These are phyloP conservation scores for Nycticebus coucang DNA, from an alignment of 2,113 vertebrate species.

Conservation along the genomic window DNA sequence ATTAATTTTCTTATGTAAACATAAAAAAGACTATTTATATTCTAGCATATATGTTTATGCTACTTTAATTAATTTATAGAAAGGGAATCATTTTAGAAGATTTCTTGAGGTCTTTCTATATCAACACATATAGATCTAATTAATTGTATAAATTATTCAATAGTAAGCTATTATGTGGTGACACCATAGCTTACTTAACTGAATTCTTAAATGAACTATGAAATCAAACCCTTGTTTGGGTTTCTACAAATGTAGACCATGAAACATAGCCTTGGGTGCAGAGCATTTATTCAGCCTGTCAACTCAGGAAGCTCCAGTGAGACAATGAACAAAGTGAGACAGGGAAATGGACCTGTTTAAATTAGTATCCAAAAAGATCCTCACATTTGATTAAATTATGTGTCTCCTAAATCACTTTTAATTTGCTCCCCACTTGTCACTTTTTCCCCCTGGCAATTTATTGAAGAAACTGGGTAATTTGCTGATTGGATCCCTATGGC, in stretches of 20 bases:
- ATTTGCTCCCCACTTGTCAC: neutral
- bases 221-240: neutral
- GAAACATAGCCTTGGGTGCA: neutral
- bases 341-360: neutral
- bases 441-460: neutral
- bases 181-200: neutral
- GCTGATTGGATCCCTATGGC: neutral
- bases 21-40: neutral
- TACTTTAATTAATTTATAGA: slow-evolving; percentile 25
- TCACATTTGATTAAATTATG: neutral
- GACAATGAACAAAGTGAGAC: neutral
- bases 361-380: neutral
- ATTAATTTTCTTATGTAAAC: slow-evolving; percentile 25
- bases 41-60: neutral
- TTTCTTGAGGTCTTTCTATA: slow-evolving; percentile 19
- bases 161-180: neutral
- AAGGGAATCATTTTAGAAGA: neutral
- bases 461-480: neutral
- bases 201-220: neutral
- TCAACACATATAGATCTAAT: neutral
- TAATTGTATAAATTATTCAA: neutral
- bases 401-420: neutral
- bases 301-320: neutral
- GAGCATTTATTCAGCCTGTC: neutral
- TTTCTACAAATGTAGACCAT: neutral